Conservation (phyloP, 2,888 invertebrate species). For the Ormyrus thymus region DNA sequence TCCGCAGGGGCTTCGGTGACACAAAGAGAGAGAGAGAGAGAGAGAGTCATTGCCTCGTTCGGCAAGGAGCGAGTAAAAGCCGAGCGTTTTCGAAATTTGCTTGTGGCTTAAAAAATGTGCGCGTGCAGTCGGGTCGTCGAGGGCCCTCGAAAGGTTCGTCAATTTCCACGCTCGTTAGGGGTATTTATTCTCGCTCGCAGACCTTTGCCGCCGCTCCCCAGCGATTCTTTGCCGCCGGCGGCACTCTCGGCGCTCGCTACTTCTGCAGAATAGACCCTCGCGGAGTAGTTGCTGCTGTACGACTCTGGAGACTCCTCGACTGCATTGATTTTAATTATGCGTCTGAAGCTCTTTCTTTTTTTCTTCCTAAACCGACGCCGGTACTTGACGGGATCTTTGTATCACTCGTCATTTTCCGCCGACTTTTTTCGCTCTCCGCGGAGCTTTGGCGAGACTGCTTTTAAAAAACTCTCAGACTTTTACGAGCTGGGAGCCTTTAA, state of each 20-base stretch:
- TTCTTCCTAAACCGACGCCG: not conserved
- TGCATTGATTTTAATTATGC: constrained; percentile 68
- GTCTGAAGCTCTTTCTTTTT: constrained; percentile 6
- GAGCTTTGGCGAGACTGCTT: constrained; percentile 8
- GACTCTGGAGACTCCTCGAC: constrained; percentile 50
- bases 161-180: constrained; percentile 68
- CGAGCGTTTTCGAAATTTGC: constrained; percentile 62
- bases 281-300: constrained; percentile 1
- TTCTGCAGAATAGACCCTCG: constrained; percentile 2
- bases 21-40: not conserved
- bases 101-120: constrained; percentile 63
- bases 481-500: not conserved
- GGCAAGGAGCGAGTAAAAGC: not conserved
- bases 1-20: not conserved
- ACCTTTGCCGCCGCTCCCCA: constrained; percentile 14
- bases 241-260: not conserved
- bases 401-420: no score
- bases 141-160: constrained; percentile 63
- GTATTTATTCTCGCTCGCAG: constrained; percentile 66
- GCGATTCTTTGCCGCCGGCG: constrained; percentile 15
- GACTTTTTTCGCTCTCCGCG: not conserved
- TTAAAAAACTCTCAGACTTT: not conserved
- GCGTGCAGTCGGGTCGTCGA: constrained; percentile 58
- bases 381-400: no score
- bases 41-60: not conserved